These are phyloP conservation scores for Actinopyga echinites DNA, from an alignment of 53 echinoderm and acorn worm genomes.

Conservation along the genomic window DNA sequence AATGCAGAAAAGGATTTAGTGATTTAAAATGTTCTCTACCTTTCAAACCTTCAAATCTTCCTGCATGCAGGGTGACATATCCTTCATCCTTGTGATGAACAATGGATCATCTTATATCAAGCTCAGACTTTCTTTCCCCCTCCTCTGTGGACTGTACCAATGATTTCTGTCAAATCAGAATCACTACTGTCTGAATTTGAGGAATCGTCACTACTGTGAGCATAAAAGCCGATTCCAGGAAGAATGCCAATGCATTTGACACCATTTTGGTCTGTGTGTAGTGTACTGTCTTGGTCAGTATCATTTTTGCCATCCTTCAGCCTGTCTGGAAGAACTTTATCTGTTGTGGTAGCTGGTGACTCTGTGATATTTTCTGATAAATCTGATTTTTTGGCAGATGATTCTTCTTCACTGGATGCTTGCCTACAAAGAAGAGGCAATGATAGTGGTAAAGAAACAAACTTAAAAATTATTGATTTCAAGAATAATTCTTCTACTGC, in stretches of 20 bases:
- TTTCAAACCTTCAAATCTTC: too few species aligned
- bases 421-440: neutral
- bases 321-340: slow-evolving; percentile 12
- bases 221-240: slow-evolving; percentile 88
- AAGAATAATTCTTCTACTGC: too few species aligned
- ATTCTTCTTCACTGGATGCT: slow-evolving; percentile 7
- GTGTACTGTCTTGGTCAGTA: neutral
- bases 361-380: neutral
- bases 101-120: too few species aligned
- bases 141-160: slow-evolving; percentile 51
- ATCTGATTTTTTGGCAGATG: slow-evolving; percentile 20
- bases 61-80: too few species aligned
- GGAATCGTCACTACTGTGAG: slow-evolving; percentile 83
- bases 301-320: neutral
- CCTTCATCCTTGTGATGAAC: too few species aligned
- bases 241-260: slow-evolving; percentile 74
- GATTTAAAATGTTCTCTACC: too few species aligned
- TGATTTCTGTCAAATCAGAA: slow-evolving; percentile 57
- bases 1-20: too few species aligned
- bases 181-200: slow-evolving; percentile 80
- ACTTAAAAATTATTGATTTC: too few species aligned
- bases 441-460: too few species aligned
- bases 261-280: slow-evolving; percentile 14
- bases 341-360: neutral
- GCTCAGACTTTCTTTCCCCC: too few species aligned